These are phyloP conservation scores for Brachypteracias leptosomus DNA, from an alignment of 2,113 vertebrate genomes.

Conservation along the genomic window DNA sequence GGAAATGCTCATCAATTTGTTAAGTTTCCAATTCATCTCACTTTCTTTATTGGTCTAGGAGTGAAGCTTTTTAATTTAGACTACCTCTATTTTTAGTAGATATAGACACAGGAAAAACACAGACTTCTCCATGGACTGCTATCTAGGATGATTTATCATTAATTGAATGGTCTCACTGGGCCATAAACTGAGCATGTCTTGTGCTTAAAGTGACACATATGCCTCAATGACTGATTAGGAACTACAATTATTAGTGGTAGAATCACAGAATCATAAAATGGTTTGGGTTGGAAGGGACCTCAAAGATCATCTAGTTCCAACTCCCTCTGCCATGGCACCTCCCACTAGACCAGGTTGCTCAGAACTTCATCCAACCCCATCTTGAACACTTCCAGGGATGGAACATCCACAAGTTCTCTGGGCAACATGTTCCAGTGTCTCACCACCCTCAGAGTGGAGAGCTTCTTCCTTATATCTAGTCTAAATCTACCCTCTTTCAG, in stretches of 20 bases:
- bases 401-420: not conserved
- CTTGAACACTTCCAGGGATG: not conserved
- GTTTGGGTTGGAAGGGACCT: not conserved
- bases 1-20: not conserved
- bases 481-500: not conserved
- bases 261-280: not conserved
- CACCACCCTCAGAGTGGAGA: not conserved
- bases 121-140: not conserved
- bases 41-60: not conserved
- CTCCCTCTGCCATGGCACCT: not conserved
- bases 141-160: not conserved
- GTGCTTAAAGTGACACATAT: not conserved
- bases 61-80: not conserved
- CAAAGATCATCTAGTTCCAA: not conserved
- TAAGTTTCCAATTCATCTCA: not conserved
- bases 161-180: not conserved
- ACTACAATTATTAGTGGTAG: not conserved
- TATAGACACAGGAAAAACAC: not conserved
- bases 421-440: too few relatives aligned
- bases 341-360: not conserved
- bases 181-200: not conserved
- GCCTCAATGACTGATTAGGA: not conserved
- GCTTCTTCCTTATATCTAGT: not conserved
- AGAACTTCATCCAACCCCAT: not conserved
- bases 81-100: not conserved